Evolutionary conservation across 2,113 vertebrate species (phyloP).

Genomic region (Ophthalmolycus amberensis): DNA sequence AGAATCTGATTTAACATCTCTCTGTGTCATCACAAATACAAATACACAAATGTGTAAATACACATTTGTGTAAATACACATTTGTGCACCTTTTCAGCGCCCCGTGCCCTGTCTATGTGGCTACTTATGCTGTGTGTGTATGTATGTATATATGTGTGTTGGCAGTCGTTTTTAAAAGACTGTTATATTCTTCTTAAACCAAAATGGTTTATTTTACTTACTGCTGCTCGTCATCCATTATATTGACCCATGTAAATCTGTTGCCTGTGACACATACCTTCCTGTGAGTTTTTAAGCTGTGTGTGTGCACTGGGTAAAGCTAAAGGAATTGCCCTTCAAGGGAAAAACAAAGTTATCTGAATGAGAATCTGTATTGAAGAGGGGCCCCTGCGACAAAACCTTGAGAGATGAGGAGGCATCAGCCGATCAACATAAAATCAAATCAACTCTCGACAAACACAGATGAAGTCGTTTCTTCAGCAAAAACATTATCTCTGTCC

Average conservation of each 20-base stretch:
- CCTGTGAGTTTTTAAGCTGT: too few species aligned
- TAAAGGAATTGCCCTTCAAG: too few species aligned
- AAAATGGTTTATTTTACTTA: background rate
- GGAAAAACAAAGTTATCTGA: too few species aligned
- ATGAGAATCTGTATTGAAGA: too few species aligned
- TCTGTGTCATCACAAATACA: background rate
- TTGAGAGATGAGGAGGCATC: too few species aligned
- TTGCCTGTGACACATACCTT: background rate
- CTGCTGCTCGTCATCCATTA: background rate
- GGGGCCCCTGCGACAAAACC: background rate
- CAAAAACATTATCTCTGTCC: background rate
- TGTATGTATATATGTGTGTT: background rate
- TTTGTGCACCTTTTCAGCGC: background rate
- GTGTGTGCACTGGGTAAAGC: too few species aligned
- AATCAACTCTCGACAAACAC: too few species aligned
- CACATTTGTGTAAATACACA: background rate
- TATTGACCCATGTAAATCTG: background rate
- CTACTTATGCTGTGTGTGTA: background rate
- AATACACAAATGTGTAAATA: background rate
- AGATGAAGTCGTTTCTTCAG: background rate
- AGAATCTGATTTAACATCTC: background rate
- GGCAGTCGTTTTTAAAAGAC: background rate
- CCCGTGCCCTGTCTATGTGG: background rate
- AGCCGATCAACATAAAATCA: too few species aligned
- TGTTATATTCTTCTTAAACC: background rate